Evolutionary conservation across 1,140 invertebrate species (phyloP).

Genomic region (Bradynema listronoti): DNA sequence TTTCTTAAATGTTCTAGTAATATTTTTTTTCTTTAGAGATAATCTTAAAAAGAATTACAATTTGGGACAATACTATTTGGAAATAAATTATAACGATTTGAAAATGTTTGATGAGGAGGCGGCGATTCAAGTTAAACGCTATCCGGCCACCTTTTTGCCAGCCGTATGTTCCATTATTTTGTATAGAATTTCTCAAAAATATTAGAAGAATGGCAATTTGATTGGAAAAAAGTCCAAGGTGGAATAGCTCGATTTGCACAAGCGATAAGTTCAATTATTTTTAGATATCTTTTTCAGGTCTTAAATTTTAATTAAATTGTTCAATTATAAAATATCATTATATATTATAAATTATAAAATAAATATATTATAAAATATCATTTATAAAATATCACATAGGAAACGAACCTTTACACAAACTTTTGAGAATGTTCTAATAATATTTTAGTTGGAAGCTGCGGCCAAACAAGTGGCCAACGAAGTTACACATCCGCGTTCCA

Average conservation of each 20-base stretch:
- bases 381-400: too few species aligned
- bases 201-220: too few species aligned
- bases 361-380: too few species aligned
- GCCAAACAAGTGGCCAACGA: constrained; percentile 95
- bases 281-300: too few species aligned
- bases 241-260: too few species aligned
- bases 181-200: too few species aligned
- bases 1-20: constrained; percentile 4
- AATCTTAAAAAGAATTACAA: constrained; percentile 87
- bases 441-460: constrained; percentile 80
- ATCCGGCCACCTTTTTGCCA: constrained; percentile 83
- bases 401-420: neutral
- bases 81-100: constrained; percentile 88
- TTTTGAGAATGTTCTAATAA: constrained; percentile 5
- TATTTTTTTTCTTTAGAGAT: constrained; percentile 67
- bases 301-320: too few species aligned
- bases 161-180: constrained; percentile 65
- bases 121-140: constrained; percentile 82
- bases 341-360: too few species aligned
- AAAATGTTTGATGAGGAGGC: constrained; percentile 86
- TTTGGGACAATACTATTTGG: constrained; percentile 77
- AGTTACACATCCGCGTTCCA: constrained; percentile 79
- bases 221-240: too few species aligned
- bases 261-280: too few species aligned
- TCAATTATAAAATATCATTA: too few species aligned